phyloP scores from a whole-genome alignment of 1,140 invertebrate genomes.

The Drosophila willistoni region DNA sequence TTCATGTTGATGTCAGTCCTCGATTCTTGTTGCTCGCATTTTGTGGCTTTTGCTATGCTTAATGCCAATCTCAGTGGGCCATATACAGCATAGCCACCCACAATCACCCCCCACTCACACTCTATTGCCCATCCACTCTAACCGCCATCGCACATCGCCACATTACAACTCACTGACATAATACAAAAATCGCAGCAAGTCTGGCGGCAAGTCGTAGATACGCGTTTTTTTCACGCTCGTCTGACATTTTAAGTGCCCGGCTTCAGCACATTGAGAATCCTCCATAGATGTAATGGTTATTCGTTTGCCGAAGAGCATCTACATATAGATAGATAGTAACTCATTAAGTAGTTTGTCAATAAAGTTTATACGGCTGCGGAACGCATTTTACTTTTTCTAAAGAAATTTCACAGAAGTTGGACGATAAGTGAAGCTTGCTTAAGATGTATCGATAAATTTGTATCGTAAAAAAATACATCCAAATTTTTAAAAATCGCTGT shows the following conservation, averaged over 20 bases:
- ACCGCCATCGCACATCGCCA: slow-evolving; percentile 10
- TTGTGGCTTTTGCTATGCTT: slow-evolving; percentile 64
- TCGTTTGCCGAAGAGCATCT: neutral
- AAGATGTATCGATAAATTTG: too few species aligned
- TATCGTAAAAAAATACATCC: too few species aligned
- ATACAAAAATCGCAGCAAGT: slow-evolving; percentile 71
- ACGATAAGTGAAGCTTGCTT: too few species aligned
- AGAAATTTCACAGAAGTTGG: too few species aligned
- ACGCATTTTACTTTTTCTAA: too few species aligned
- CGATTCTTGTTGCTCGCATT: slow-evolving; percentile 55
- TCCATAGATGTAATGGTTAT: neutral
- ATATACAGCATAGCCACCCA: neutral
- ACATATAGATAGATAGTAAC: neutral
- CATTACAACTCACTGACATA: slow-evolving; percentile 62
- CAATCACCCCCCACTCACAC: neutral
- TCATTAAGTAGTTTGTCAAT: too few species aligned
- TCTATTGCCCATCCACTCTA: too few species aligned
- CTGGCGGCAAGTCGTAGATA: slow-evolving; percentile 70
- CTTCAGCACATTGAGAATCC: neutral
- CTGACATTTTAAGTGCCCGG: slow-evolving; percentile 11
- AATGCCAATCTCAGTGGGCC: slow-evolving; percentile 65
- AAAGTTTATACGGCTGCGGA: too few species aligned
- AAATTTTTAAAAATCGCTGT: too few species aligned
- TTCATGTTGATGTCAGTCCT: slow-evolving; percentile 31
- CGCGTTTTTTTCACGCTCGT: slow-evolving; percentile 49